Conservation (phyloP, 2,113 vertebrate genomes). For the Petrocephalus microphthalmus region DNA sequence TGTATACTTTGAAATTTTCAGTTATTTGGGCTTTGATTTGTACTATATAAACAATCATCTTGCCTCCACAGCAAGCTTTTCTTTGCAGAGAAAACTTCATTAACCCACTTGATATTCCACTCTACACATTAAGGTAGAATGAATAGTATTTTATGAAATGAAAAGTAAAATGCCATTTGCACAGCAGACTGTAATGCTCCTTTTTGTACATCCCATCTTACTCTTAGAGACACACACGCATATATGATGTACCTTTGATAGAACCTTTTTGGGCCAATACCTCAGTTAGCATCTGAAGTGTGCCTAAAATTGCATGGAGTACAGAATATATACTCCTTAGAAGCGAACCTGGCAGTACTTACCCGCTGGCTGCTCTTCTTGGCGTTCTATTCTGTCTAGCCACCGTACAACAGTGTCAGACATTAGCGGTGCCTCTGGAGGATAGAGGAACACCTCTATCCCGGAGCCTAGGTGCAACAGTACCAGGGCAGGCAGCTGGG, state of each 20-base stretch:
- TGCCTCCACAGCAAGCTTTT: too few relatives aligned
- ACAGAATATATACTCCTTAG: background rate
- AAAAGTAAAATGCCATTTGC: too few relatives aligned
- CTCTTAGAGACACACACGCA: background rate
- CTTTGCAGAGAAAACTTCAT: background rate
- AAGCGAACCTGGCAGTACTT: conserved; percentile 35
- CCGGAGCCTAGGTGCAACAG: conserved; percentile 64
- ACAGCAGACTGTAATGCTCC: too few relatives aligned
- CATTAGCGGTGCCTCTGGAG: conserved; percentile 59
- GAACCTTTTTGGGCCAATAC: background rate
- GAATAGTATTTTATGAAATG: too few relatives aligned
- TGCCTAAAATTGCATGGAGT: background rate
- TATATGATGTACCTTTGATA: background rate
- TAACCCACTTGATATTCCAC: too few relatives aligned
- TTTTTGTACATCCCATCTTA: too few relatives aligned
- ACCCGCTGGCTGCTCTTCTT: conserved; percentile 71
- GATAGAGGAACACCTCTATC: conserved; percentile 74
- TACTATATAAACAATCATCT: too few relatives aligned
- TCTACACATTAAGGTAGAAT: too few relatives aligned
- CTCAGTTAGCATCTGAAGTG: background rate
- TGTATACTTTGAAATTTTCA: too few relatives aligned
- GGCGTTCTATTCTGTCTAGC: conserved; percentile 68
- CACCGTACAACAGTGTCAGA: conserved; percentile 66
- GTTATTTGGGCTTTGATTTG: too few relatives aligned
- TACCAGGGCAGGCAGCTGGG: conserved; percentile 70